Evolutionary conservation across 2,888 invertebrate species (phyloP).

Genomic region (Philereme vetulata): DNA sequence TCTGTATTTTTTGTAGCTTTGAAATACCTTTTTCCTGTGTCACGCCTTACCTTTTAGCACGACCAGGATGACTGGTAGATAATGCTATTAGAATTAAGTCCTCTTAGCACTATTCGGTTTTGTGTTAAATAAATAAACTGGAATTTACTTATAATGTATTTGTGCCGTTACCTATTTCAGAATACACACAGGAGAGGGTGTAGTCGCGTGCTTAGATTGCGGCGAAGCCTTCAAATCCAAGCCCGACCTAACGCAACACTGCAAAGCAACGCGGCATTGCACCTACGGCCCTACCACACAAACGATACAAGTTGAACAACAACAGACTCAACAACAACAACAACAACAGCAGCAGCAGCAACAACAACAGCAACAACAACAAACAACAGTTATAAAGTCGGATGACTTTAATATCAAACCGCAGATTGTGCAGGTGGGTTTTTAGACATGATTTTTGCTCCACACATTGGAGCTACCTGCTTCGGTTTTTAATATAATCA

Average conservation of each 20-base stretch:
- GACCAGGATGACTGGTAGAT: too few species aligned
- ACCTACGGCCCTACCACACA: constrained; percentile 44
- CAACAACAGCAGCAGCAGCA: constrained; percentile 56
- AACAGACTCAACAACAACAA: constrained; percentile 65
- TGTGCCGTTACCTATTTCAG: constrained; percentile 56
- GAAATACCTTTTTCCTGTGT: too few species aligned
- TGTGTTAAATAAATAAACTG: too few species aligned
- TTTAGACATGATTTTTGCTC: constrained; percentile 3
- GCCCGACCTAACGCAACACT: constrained; percentile 87
- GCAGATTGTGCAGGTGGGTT: constrained; percentile 65
- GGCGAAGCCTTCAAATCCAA: constrained; percentile 90
- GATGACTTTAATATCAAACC: constrained; percentile 55
- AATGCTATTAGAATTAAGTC: too few species aligned
- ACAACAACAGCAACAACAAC: constrained; percentile 60
- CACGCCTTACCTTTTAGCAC: too few species aligned
- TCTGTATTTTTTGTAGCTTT: too few species aligned
- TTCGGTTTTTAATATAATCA: too few species aligned
- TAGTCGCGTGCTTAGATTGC: constrained; percentile 89
- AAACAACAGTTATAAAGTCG: constrained; percentile 60
- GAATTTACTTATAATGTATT: too few species aligned
- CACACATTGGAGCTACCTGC: constrained; percentile 10
- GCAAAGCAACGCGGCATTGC: constrained; percentile 82
- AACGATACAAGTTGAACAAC: constrained; percentile 64
- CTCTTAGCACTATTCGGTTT: too few species aligned
- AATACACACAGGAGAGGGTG: constrained; percentile 89